phyloP scores from a whole-genome alignment of 2,888 invertebrate species.

The Rhaphigaster nebulosa region DNA sequence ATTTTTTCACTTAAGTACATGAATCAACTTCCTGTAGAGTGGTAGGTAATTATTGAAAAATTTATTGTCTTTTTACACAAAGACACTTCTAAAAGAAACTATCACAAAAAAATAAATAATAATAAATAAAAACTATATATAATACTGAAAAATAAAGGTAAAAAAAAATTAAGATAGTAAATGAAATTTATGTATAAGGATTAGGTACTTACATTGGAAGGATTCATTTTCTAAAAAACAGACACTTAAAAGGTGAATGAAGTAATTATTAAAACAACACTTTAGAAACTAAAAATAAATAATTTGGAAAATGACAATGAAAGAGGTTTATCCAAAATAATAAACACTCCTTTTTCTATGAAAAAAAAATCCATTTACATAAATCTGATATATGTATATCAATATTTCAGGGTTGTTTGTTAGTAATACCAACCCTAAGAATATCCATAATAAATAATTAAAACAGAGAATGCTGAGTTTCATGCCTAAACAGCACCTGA shows the following conservation, averaged over 20 bases:
- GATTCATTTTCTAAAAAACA: slow-evolving; percentile 28
- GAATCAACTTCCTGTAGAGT: not conserved
- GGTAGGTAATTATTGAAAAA: not conserved
- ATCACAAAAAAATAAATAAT: not conserved
- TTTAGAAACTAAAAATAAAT: not conserved
- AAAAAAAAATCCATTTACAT: not conserved
- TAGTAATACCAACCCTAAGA: not conserved
- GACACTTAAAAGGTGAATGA: not conserved
- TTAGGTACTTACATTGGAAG: slow-evolving; percentile 36
- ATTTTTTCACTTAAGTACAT: not conserved
- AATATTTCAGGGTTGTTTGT: not conserved
- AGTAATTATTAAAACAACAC: not conserved
- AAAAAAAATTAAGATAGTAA: not conserved
- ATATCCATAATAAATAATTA: not conserved
- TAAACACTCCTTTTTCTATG: not conserved
- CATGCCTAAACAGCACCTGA: slow-evolving; percentile 1
- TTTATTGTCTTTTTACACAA: not conserved
- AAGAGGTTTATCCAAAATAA: not conserved
- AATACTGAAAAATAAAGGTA: slow-evolving; percentile 27
- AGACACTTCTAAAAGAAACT: not conserved
- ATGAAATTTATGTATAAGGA: not conserved
- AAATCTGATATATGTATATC: not conserved
- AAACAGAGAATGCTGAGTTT: not conserved
- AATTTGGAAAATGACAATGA: not conserved
- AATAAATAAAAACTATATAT: not conserved